phyloP scores from a whole-genome alignment of 1,140 invertebrate genomes.

The Manduca sexta region DNA sequence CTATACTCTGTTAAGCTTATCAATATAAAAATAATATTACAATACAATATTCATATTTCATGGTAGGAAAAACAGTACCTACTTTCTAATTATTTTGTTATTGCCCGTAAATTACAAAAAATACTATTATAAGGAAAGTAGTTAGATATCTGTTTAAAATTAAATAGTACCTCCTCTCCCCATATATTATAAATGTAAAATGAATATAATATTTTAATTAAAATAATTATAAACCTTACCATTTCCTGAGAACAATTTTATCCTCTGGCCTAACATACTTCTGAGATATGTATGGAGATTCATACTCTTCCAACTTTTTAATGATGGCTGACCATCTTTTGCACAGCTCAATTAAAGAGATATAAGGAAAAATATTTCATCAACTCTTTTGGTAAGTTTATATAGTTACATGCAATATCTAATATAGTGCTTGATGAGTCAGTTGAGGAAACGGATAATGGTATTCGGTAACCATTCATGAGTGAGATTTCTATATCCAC shows the following conservation, averaged over 20 bases:
- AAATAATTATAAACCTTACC: slow-evolving; percentile 75
- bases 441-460: slow-evolving; percentile 85
- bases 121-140: too few relatives aligned
- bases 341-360: slow-evolving; percentile 84
- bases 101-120: too few relatives aligned
- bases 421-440: slow-evolving; percentile 89
- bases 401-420: slow-evolving; percentile 83
- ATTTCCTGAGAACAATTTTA: slow-evolving; percentile 84
- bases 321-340: slow-evolving; percentile 81
- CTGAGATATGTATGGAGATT: slow-evolving; percentile 95
- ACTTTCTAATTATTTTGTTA: too few relatives aligned
- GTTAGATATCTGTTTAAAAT: neutral
- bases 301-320: slow-evolving; percentile 96
- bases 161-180: too few relatives aligned
- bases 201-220: too few relatives aligned
- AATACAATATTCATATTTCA: too few relatives aligned
- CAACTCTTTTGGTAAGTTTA: slow-evolving; percentile 85
- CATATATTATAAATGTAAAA: too few relatives aligned
- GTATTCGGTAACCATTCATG: slow-evolving; percentile 89
- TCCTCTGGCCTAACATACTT: slow-evolving; percentile 77
- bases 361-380: slow-evolving; percentile 92
- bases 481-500: slow-evolving; percentile 87
- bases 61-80: too few relatives aligned
- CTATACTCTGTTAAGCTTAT: too few relatives aligned
- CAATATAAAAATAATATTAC: too few relatives aligned